phyloP scores from a whole-genome alignment of 2,797 vertebrate species.

The Rachycentron canadum region DNA sequence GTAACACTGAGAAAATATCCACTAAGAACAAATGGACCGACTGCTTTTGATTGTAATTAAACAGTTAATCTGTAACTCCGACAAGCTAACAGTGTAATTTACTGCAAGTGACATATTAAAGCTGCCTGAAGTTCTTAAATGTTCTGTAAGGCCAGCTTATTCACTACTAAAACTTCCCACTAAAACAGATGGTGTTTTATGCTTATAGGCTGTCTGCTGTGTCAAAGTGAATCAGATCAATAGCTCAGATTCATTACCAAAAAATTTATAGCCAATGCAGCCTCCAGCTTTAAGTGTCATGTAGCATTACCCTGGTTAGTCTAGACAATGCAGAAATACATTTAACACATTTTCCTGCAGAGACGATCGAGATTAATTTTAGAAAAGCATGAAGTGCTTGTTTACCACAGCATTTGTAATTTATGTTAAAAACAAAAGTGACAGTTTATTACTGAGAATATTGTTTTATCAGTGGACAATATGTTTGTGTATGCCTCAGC shows the following conservation, averaged over 20 bases:
- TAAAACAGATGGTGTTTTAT: constrained; percentile 56
- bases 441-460: neutral
- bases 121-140: constrained; percentile 9
- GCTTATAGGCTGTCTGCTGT: constrained; percentile 48
- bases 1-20: neutral
- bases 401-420: constrained; percentile 5
- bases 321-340: constrained; percentile 14
- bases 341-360: constrained; percentile 27
- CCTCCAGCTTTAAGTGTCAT: constrained; percentile 66
- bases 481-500: neutral
- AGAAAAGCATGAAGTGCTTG: constrained; percentile 6
- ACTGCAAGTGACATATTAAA: constrained; percentile 33
- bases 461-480: neutral
- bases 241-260: constrained; percentile 50
- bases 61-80: constrained; percentile 2
- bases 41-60: constrained; percentile 6
- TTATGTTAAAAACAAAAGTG: constrained; percentile 22
- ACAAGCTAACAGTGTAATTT: constrained; percentile 7
- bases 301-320: constrained; percentile 40
- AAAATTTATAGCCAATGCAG: constrained; percentile 37
- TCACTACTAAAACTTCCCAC: constrained; percentile 16
- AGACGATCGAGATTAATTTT: constrained; percentile 27
- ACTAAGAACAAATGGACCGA: neutral
- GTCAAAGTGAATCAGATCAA: constrained; percentile 64
- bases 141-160: constrained; percentile 9